Base-by-base conservation (phyloP, 1,140 invertebrate species). In the Drosophila obscura region DNA sequence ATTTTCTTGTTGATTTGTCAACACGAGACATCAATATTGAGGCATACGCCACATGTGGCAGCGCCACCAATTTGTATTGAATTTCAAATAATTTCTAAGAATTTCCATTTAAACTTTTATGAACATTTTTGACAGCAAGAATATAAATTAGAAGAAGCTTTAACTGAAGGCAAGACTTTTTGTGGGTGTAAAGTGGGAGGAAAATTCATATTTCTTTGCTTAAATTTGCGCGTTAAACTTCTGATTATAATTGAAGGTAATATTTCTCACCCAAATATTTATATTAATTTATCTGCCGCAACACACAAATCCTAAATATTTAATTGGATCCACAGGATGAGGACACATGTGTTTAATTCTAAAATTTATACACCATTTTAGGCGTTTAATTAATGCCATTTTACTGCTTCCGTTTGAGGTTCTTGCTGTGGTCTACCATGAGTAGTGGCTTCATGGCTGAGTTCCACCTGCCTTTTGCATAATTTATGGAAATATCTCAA, bases 341-440 rank as follows among this genome's bases (percentile, higher is more conserved):
- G 19, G 19, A 9, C 15, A 28, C 57, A 66, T 63, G 53, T 75
- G 55, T 79, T 79, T 56, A 64, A 73, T 60, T 59, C 43, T 28
- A 59, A 58, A 62, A 68, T 73, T 60, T 53, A 53, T 24, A n/a
- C 55, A 58, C 72, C 31, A 35, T 35, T 35, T 35, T 11, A 50
- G 56, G 39, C 28, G 41, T 26, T 64, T 64, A 77, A 80, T 76
- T 80, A 65, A 80, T 80, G 60, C 57, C 58, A 85, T 68, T 77
- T 13, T 39, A 2, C 4, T 39, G 35, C 35, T 39, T 64, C 45
- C 51, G 62, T 24, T 58, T 39, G 35, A 39, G 3, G 31, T 26
- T 31, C 64, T 48, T 61, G 58, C 67, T 73, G 59, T 60, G 50
- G 63, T 48, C 26, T 43, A 24, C 28, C 26, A 28, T 7, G 28